phyloP scores from a whole-genome alignment of 2,888 invertebrate species.

The Chrysolina haemoptera region DNA sequence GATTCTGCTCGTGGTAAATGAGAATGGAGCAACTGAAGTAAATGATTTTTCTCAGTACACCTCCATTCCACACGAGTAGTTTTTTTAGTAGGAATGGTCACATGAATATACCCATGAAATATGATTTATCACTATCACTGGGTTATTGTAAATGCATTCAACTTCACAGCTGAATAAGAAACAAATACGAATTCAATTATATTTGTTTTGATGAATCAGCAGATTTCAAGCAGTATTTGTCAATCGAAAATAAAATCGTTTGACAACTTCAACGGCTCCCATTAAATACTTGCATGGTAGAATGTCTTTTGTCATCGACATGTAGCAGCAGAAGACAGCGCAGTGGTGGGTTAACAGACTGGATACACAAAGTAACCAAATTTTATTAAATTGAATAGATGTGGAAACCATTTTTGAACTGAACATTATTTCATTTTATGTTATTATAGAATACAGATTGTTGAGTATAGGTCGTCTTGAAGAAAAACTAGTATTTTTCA shows the following conservation, averaged over 20 bases:
- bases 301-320: slow-evolving; percentile 37
- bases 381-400: background rate
- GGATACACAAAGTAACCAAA: background rate
- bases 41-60: no score
- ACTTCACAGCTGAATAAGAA: background rate
- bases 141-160: background rate
- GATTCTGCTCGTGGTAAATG: no score
- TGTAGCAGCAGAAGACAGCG: background rate
- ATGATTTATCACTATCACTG: background rate
- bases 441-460: no score
- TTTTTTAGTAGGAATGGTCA: no score
- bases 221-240: slow-evolving; percentile 1
- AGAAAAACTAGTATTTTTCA: no score
- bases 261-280: background rate
- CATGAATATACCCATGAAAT: no score
- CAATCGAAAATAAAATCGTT: slow-evolving; percentile 4
- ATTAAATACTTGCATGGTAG: background rate
- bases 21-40: no score
- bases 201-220: slow-evolving; percentile 22
- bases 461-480: no score
- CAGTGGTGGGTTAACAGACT: slow-evolving; percentile 2
- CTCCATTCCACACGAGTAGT: no score
- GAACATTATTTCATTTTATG: no score
- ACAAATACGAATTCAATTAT: slow-evolving; percentile 1
- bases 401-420: no score